phyloP scores from a whole-genome alignment of 1,140 invertebrate genomes.

The Ceratina calcarata region DNA sequence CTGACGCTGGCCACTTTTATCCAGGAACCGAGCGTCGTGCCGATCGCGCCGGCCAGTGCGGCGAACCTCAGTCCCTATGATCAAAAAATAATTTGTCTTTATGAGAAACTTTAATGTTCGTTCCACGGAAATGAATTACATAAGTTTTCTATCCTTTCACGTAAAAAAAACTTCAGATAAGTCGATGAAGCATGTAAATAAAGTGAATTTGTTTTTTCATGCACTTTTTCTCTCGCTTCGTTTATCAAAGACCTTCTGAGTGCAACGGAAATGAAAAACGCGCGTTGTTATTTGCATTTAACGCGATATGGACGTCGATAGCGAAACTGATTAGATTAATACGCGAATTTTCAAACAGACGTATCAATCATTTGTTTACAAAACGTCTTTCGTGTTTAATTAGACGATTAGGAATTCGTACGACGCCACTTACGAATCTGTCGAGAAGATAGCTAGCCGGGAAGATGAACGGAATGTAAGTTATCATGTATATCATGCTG shows the following conservation, averaged over 20 bases:
- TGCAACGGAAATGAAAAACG: neutral
- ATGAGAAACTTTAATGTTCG: too few relatives aligned
- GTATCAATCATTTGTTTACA: too few relatives aligned
- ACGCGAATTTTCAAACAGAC: too few relatives aligned
- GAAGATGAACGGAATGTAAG: conserved; percentile 97
- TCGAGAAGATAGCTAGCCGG: conserved; percentile 96
- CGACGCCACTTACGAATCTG: conserved; percentile 88
- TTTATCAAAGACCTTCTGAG: neutral
- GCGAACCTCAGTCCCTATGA: conserved; percentile 91
- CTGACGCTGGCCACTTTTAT: conserved; percentile 93
- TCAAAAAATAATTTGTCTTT: neutral
- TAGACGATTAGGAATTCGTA: neutral
- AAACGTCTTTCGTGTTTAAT: too few relatives aligned
- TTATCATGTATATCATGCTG: conserved; percentile 98
- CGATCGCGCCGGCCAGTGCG: conserved; percentile 91
- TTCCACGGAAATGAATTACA: neutral
- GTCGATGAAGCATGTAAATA: neutral
- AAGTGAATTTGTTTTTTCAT: neutral
- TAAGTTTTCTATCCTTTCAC: neutral
- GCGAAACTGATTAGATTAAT: conserved; percentile 15
- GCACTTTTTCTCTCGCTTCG: neutral
- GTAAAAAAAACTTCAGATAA: neutral
- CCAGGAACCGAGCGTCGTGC: conserved; percentile 95
- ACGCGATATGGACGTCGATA: neutral
- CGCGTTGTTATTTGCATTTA: neutral